These are phyloP conservation scores for Fragum fragum DNA, from an alignment of 2,888 invertebrate genomes.

Conservation along the genomic window DNA sequence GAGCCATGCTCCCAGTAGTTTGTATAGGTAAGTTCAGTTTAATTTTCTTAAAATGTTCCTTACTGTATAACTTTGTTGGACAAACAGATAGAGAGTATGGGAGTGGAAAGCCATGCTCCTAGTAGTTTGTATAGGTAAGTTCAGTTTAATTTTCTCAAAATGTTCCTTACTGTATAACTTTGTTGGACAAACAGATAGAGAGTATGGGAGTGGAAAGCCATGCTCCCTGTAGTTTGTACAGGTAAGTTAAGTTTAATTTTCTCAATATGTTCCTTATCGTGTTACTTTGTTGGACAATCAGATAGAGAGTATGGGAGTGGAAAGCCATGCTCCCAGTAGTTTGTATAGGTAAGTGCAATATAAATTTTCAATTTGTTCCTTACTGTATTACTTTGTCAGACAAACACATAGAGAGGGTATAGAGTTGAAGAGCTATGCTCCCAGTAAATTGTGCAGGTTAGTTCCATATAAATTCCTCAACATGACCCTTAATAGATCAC, in stretches of 20 bases:
- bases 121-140: constrained; percentile 71
- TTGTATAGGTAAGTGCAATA: too few species aligned
- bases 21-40: constrained; percentile 71
- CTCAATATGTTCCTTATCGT: constrained; percentile 88
- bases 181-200: constrained; percentile 91
- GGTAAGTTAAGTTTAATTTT: constrained; percentile 75
- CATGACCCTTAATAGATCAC: too few species aligned
- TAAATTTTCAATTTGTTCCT: too few species aligned
- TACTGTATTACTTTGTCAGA: too few species aligned
- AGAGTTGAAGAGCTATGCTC: too few species aligned
- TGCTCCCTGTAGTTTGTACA: constrained; percentile 58
- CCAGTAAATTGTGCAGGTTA: too few species aligned
- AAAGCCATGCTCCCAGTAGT: constrained; percentile 75
- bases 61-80: constrained; percentile 91
- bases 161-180: constrained; percentile 90
- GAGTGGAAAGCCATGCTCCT: constrained; percentile 87
- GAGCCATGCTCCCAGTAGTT: constrained; percentile 69
- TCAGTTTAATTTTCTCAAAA: constrained; percentile 78
- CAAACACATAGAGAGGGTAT: too few species aligned
- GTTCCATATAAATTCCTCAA: too few species aligned
- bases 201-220: constrained; percentile 90
- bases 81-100: constrained; percentile 92
- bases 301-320: constrained; percentile 91
- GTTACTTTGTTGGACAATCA: constrained; percentile 90
- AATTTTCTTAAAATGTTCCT: constrained; percentile 80